Conservation (phyloP, 92 coral and sea anemone species). For the Bergia sp. region DNA sequence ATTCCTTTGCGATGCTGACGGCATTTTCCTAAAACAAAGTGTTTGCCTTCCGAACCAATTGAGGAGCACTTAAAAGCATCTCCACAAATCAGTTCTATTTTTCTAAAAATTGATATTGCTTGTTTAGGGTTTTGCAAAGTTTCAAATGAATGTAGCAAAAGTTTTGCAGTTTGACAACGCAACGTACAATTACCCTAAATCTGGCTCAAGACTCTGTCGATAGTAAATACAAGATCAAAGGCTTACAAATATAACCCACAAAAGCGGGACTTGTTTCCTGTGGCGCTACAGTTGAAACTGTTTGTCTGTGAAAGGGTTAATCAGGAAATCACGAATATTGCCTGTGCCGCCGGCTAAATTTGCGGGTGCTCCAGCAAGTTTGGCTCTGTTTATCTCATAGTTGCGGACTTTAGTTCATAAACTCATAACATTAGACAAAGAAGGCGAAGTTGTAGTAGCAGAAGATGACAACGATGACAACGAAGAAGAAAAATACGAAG, state of each 20-base stretch:
- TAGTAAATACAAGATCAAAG: background rate
- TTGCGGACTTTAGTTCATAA: background rate
- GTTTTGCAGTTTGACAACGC: background rate
- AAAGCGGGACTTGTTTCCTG: constrained; percentile 16
- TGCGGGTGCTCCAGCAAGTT: background rate
- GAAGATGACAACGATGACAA: too few species aligned
- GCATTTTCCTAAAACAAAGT: background rate
- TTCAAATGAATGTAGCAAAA: background rate
- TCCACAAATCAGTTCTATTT: background rate
- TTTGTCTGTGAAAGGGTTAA: constrained; percentile 31
- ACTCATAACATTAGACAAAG: background rate
- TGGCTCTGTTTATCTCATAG: background rate
- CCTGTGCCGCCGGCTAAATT: background rate
- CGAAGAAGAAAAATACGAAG: background rate
- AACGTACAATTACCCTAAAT: background rate
- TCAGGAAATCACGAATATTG: constrained; percentile 19
- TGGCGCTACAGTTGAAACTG: background rate
- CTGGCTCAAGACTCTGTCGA: background rate
- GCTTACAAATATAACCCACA: constrained; percentile 5
- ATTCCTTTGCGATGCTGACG: background rate
- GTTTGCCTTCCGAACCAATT: background rate
- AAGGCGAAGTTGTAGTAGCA: background rate
- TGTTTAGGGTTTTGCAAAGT: background rate
- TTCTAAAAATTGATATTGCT: too few species aligned
- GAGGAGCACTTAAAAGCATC: background rate